These are phyloP conservation scores for Eubucco bourcierii DNA, from an alignment of 2,113 vertebrate species.

Conservation along the genomic window DNA sequence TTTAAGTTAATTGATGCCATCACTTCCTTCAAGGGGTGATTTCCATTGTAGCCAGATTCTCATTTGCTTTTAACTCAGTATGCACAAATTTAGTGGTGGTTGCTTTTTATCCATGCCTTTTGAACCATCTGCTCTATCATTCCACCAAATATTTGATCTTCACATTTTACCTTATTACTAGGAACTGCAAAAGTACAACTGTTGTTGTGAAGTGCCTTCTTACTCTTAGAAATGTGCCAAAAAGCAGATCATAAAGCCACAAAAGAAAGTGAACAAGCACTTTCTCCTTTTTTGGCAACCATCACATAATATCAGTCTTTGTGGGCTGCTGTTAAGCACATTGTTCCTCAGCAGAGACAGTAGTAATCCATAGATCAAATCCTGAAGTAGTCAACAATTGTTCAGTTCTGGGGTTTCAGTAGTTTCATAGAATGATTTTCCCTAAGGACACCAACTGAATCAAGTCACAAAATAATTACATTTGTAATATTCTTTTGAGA, in stretches of 20 bases:
- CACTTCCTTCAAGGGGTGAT: neutral
- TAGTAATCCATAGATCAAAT: neutral
- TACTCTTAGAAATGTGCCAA: neutral
- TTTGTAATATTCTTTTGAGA: neutral
- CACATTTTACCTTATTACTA: neutral
- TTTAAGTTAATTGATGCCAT: neutral
- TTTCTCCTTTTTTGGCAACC: neutral
- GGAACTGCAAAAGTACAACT: neutral
- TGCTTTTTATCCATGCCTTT: neutral
- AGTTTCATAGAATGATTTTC: slow-evolving; percentile 5
- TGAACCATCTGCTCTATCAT: neutral
- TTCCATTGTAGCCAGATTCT: neutral
- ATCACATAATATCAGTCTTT: neutral
- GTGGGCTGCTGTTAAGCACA: neutral
- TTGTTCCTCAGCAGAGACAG: neutral
- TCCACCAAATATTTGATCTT: neutral
- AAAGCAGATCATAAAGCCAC: neutral
- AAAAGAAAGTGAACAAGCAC: neutral
- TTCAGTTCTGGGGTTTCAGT: neutral
- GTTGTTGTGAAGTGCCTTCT: neutral
- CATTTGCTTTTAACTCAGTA: neutral
- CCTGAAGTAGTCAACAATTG: neutral
- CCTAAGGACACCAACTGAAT: neutral
- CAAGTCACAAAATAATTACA: neutral
- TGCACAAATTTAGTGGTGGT: neutral